Evolutionary conservation across 2,797 vertebrate genomes (phyloP), one percentile per base, ranked within the genome.

Genomic region (Gephyroberyx darwinii): DNA sequence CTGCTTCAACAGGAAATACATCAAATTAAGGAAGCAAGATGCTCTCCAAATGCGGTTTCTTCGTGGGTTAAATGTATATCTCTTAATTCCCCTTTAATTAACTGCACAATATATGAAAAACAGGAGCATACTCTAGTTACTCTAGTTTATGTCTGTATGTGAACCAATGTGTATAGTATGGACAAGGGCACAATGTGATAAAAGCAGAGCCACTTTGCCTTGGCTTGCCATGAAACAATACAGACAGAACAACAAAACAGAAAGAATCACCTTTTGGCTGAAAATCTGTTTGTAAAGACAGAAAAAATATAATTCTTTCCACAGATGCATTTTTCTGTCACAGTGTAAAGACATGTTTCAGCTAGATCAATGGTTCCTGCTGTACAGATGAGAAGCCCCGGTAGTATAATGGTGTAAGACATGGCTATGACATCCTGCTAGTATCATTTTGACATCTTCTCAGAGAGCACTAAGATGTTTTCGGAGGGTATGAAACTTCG

Each of bases 211-310:
- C 53, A 55, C 53, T 55, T 55, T 55, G 30, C 64, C 37, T 63
- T 68, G 68, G 47, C 39, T 12, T 41, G 39, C 12, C 39, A 13
- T 12, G 39, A 13, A 41, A 41, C 39, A 35, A 4, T 35, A 35
- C 33, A 41, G 9, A 13, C 39, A 1, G n/a, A n/a, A n/a, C 9
- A 41, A 41, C 39, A 41, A 41, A 12, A 41, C 39, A 41, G 39
- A 41, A 41, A 41, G 39, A 48, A 35, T 17, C 41, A 53, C 22
- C 43, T n/a, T 56, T 62, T 35, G 10, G 19, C 41, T 43, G 54
- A 41, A 64, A 43, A 75, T 54, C 30, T 50, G 53, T 33, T 48
- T 43, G 59, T 52, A 31, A 48, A 51, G 72, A 59, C 33, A 53
- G 30, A 43, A n/a, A 37, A 50, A 26, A 26, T 26, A n/a, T 41